These are phyloP conservation scores for Drosophila villosipedis DNA, from an alignment of 2,888 invertebrate species.

Conservation along the genomic window DNA sequence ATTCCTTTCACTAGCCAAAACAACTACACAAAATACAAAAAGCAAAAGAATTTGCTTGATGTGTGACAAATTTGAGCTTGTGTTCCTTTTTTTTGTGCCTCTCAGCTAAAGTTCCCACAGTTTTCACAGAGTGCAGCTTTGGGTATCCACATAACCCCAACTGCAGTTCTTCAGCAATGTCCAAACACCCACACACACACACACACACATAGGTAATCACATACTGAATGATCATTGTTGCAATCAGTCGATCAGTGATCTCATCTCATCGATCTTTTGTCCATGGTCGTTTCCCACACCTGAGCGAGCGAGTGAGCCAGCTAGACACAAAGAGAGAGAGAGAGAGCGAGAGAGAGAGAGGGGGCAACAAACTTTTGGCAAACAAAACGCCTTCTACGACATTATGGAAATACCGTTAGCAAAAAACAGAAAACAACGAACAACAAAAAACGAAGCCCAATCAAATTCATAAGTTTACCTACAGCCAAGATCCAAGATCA, in stretches of 20 bases:
- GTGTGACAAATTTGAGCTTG: conserved; percentile 10
- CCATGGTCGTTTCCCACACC: conserved; percentile 59
- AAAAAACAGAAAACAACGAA: conserved; percentile 3
- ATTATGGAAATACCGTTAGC: conserved; percentile 75
- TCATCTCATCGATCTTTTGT: conserved; percentile 56
- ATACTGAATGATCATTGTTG: conserved; percentile 23
- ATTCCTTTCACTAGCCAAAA: not conserved
- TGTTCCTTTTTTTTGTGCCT: conserved; percentile 1
- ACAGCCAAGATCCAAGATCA: conserved; percentile 56
- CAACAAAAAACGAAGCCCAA: conserved; percentile 18
- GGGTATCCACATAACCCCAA: conserved; percentile 33
- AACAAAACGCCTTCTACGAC: conserved; percentile 59
- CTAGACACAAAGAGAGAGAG: not conserved
- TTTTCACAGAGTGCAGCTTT: conserved; percentile 15
- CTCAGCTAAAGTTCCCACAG: conserved; percentile 24
- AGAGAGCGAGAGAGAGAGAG: conserved; percentile 3
- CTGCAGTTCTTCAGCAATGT: conserved; percentile 24
- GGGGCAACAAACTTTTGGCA: conserved; percentile 58
- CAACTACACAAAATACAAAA: not conserved
- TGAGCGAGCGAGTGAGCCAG: conserved; percentile 2
- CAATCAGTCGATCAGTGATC: conserved; percentile 59
- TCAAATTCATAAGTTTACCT: conserved; percentile 50
- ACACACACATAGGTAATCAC: not conserved
- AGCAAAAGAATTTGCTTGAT: conserved; percentile 3
- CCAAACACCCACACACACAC: conserved; percentile 5